Percentiles rank a stretch among this genome's conserved stretches.
These are phyloP conservation scores for Hystrix brachyura DNA, from an alignment of 2,113 vertebrate species.

Conservation along the genomic window DNA sequence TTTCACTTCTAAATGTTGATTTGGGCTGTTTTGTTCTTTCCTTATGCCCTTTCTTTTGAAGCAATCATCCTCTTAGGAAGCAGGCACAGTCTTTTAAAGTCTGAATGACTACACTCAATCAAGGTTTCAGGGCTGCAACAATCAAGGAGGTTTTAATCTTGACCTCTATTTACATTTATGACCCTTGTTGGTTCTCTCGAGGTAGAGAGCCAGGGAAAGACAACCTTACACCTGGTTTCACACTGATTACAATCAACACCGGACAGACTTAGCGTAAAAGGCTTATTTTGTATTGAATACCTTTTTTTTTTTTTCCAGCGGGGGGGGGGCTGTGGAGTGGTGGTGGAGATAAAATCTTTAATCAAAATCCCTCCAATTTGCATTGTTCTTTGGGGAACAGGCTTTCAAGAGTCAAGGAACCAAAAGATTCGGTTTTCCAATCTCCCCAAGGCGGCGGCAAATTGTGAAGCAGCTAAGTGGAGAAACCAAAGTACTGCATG, in stretches of 20 bases:
- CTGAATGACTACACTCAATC: conserved; percentile 32
- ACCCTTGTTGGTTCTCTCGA: conserved; percentile 6
- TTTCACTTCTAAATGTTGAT: conserved; percentile 56
- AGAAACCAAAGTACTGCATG: conserved; percentile 47
- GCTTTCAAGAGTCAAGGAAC: conserved; percentile 70
- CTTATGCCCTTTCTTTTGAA: conserved; percentile 29
- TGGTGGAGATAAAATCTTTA: conserved; percentile 44
- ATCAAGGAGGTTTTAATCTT: conserved; percentile 49
- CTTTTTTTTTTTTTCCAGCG: neutral
- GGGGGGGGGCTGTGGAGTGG: neutral
- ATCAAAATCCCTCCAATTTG: conserved; percentile 64
- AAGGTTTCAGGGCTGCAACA: conserved; percentile 45
- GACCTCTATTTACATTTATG: conserved; percentile 46
- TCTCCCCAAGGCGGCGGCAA: conserved; percentile 25
- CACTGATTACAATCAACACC: neutral
- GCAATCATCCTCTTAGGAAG: conserved; percentile 55
- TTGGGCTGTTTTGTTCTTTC: neutral
- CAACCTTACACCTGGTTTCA: conserved; percentile 58
- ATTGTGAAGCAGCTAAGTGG: conserved; percentile 3
- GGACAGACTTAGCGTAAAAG: conserved; percentile 22
- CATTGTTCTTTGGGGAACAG: conserved; percentile 60
- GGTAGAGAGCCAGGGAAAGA: neutral
- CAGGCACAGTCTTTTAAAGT: neutral
- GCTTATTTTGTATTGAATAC: conserved; percentile 46
- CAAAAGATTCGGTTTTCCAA: conserved; percentile 67